Base-by-base conservation (phyloP, 2,888 invertebrate species). In the Nomada flava region DNA sequence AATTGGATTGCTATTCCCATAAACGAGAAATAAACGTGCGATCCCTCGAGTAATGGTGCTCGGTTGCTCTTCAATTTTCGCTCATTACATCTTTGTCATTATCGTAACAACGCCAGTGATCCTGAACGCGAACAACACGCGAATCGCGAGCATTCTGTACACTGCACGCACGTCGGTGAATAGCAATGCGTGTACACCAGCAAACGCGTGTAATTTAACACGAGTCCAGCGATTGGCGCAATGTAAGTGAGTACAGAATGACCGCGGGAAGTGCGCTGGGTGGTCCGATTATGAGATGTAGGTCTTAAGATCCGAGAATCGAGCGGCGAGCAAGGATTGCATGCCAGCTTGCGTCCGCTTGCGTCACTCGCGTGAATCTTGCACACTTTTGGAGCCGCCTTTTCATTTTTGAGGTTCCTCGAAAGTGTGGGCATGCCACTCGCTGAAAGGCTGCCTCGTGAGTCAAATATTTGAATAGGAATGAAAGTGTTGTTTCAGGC, bases 211-310 rank as follows among this genome's bases (percentile, higher is more conserved):
- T 82, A 84, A 87, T 89, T 88, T 76, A 79, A 84, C 84, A 76
- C 75, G 73, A 47, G 68, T 60, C 82, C 82, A 83, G 79, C 90
- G 89, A 91, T 91, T 88, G 90, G 85, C 20, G 85, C 76, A 84
- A 87, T 88, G 82, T 80, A 84, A 84, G 83, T 76, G 71, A 68
- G 80, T 67, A 79, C 62, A 29, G 73, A 77, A 83, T 80, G 81
- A 84, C 83, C 86, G 85, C 85, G 78, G 83, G 81, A 79, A 81
- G 74, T 86, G 77, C 77, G 74, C 78, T 86, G 91, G 91, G 90
- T 91, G 90, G 90, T 89, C 90, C 74, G 69, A 71, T 67, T 71
- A 47, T 29, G 74, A 82, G 76, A 85, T 85, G 79, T 83, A 85
- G 74, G 77, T 79, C 85, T 36, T 85, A 76, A 74, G 82, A 85